Evolutionary conservation across 2,888 invertebrate species (phyloP), one percentile per base, ranked within the genome.

Genomic region (Cephus rjabovi): DNA sequence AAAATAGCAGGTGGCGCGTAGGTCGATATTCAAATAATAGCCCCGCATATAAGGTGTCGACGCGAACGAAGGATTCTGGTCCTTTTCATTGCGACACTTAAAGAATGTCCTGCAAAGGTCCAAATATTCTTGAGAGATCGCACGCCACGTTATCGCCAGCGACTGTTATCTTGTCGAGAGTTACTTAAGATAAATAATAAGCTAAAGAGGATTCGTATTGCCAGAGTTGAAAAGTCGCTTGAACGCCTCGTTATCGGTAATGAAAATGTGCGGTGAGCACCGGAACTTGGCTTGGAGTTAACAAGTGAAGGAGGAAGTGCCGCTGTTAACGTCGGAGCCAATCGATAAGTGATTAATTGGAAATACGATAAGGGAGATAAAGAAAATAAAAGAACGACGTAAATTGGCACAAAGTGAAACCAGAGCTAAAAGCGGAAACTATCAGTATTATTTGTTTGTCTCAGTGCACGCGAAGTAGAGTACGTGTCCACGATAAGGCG

Each of bases 381-480:
- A 9, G 23, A 15, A 23, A 56, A 23, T 6, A 56, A 9, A 56
- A 9, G 12, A 15, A 4, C 4, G 12, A 15, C 0, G 23, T 23
- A 6, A 9, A 9, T 6, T 23, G 23, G 23, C 23, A 23, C 71
- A 15, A 71, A 71, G 71, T 34, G 71, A 31, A 31, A 33, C 71
- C 71, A 23, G 71, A 71, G 34, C 33, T 71, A 31, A 12, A 34
- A 12, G 34, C 23, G 4, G 4, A 33, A 34, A 33, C 71, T 71
- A 34, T 71, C 71, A 71, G 71, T 71, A 71, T 71, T 71, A 71
- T 71, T 71, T 71, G 71, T 71, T 56, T 56, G 56, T 56, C 56
- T 34, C 71, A 1, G 71, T 31, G 71, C 71, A 71, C 33, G 34
- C 56, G 23, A 56, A 23, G 2, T 56, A 56, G 9, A 56, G 56